Evolutionary conservation across 1,140 invertebrate species (phyloP).

Genomic region (Halesus radiatus): DNA sequence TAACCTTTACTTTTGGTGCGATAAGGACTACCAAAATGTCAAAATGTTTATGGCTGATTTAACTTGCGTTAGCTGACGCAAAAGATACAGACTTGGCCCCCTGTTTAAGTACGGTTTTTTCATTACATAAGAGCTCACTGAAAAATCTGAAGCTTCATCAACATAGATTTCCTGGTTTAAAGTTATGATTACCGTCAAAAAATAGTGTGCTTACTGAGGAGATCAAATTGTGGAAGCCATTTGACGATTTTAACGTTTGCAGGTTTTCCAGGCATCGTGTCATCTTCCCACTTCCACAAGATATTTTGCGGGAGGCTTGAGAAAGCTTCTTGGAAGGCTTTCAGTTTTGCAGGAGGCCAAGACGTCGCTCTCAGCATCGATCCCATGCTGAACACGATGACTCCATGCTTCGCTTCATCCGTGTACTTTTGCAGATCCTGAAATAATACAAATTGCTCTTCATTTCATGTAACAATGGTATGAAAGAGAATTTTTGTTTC

Average conservation of each 20-base stretch:
- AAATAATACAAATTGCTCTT: background rate
- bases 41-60: no score
- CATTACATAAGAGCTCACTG: no score
- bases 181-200: no score
- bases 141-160: no score
- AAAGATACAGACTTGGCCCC: no score
- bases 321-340: constrained; percentile 71
- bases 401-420: constrained; percentile 68
- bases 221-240: constrained; percentile 69
- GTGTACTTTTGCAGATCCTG: constrained; percentile 58
- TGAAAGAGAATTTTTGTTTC: no score
- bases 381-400: constrained; percentile 77
- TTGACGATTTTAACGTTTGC: constrained; percentile 73
- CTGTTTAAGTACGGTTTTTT: no score
- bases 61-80: no score
- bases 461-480: no score
- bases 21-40: no score
- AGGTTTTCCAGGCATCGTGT: constrained; percentile 65
- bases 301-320: constrained; percentile 69
- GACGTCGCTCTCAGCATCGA: constrained; percentile 74
- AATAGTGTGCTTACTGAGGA: constrained; percentile 59
- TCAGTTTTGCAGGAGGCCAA: constrained; percentile 72
- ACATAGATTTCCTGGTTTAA: no score
- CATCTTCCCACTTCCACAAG: constrained; percentile 74
- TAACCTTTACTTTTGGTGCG: no score